Percentiles rank a stretch among this genome's conserved stretches.
phyloP scores from a whole-genome alignment of 2,888 invertebrate genomes.

The Caprella mutica region DNA sequence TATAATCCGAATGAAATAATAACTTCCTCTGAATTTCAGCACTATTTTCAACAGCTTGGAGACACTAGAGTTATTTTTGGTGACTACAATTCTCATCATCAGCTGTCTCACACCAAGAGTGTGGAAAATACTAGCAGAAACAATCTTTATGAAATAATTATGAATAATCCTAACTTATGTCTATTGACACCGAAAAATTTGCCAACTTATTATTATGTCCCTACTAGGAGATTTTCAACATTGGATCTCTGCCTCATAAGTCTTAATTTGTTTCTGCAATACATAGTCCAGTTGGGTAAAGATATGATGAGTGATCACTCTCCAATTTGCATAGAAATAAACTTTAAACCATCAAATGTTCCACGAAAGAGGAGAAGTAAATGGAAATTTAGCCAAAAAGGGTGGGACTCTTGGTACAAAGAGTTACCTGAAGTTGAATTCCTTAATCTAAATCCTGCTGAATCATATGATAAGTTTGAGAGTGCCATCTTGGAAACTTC shows the following conservation, averaged over 20 bases:
- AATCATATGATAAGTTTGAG: background rate
- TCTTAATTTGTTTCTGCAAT: background rate
- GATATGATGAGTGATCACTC: background rate
- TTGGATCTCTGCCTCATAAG: background rate
- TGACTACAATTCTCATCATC: no score
- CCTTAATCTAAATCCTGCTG: background rate
- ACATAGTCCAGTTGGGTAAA: background rate
- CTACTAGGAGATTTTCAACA: background rate
- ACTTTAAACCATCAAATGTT: background rate
- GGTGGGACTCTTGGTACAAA: background rate
- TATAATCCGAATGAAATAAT: background rate
- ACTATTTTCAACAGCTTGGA: background rate
- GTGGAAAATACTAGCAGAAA: background rate
- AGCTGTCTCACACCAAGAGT: background rate
- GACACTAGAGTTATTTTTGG: background rate
- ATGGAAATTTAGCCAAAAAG: background rate
- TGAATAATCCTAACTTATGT: background rate
- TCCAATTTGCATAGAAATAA: background rate
- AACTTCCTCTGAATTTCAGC: background rate
- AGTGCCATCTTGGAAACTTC: background rate
- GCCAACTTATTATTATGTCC: background rate
- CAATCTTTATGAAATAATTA: background rate
- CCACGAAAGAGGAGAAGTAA: background rate
- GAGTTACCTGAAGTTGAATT: background rate
- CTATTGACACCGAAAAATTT: no score